Evolutionary conservation across 1,140 invertebrate genomes (phyloP).

Genomic region (Mercenaria mercenaria): DNA sequence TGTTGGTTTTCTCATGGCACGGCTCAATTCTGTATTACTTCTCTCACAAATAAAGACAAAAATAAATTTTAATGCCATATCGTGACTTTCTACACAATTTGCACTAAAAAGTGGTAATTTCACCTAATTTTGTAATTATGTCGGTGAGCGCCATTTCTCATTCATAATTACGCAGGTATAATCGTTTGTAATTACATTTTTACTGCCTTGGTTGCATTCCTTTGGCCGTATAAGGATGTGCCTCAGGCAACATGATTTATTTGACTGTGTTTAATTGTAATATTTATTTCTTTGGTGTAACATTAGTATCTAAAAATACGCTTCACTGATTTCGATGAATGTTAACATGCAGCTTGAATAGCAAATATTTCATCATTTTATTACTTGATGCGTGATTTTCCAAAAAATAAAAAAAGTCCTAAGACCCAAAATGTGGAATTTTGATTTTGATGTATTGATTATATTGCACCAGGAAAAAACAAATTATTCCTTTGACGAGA

Average conservation of each 20-base stretch:
- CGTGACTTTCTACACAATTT: background rate
- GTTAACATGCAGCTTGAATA: background rate
- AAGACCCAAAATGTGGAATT: too few species aligned
- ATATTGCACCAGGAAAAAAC: too few species aligned
- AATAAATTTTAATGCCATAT: too few species aligned
- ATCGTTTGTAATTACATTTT: background rate
- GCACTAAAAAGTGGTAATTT: background rate
- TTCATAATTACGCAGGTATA: slow-evolving; percentile 14
- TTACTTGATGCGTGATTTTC: too few species aligned
- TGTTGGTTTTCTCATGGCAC: too few species aligned
- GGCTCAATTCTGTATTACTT: too few species aligned
- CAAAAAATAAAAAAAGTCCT: too few species aligned
- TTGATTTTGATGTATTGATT: too few species aligned
- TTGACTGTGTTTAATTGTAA: background rate
- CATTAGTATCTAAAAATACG: too few species aligned
- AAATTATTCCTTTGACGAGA: too few species aligned
- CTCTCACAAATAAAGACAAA: too few species aligned
- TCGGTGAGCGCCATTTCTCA: slow-evolving; percentile 10
- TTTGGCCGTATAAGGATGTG: slow-evolving; percentile 9
- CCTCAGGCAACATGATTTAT: background rate
- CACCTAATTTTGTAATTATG: slow-evolving; percentile 1
- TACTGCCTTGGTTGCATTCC: background rate
- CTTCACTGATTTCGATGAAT: background rate
- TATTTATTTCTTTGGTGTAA: background rate
- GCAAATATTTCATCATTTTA: slow-evolving; percentile 4